Percentiles rank a stretch among this genome's conserved stretches.
Conservation (phyloP, 92 coral and sea anemone genomes). For the Porites lobata region DNA sequence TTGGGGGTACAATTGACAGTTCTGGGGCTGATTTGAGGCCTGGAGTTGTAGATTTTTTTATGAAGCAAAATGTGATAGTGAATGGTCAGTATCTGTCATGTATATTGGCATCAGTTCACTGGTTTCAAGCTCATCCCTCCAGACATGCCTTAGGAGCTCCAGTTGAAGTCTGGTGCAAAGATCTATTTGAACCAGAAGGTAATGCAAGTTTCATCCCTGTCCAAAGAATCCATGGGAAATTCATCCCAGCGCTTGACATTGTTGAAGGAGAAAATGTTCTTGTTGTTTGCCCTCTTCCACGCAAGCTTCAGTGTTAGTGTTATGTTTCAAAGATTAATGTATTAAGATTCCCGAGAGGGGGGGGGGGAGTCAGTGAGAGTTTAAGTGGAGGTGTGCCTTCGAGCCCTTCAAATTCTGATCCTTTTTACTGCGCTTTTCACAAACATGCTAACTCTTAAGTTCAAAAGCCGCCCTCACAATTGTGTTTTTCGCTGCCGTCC, state of each 20-base stretch:
- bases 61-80: conserved; percentile 59
- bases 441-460: too few species aligned
- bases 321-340: background rate
- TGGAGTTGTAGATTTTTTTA: conserved; percentile 65
- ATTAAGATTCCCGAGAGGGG: too few species aligned
- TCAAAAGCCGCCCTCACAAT: too few species aligned
- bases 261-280: conserved; percentile 48
- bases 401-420: too few species aligned
- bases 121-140: conserved; percentile 69
- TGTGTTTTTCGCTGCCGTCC: too few species aligned
- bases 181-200: conserved; percentile 73
- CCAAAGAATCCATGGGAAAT: conserved; percentile 60
- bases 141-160: conserved; percentile 56
- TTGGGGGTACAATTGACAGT: conserved; percentile 61
- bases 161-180: conserved; percentile 72
- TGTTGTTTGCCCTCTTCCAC: conserved; percentile 62
- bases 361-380: too few species aligned
- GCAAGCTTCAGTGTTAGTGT: conserved; percentile 41
- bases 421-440: too few species aligned
- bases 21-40: conserved; percentile 70
- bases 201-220: conserved; percentile 73
- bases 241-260: conserved; percentile 54
- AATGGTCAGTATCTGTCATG: conserved; percentile 51
- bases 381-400: too few species aligned
- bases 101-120: conserved; percentile 59